Base-by-base conservation (phyloP, 2,797 vertebrate genomes). In the Sebastes hubbsi region DNA sequence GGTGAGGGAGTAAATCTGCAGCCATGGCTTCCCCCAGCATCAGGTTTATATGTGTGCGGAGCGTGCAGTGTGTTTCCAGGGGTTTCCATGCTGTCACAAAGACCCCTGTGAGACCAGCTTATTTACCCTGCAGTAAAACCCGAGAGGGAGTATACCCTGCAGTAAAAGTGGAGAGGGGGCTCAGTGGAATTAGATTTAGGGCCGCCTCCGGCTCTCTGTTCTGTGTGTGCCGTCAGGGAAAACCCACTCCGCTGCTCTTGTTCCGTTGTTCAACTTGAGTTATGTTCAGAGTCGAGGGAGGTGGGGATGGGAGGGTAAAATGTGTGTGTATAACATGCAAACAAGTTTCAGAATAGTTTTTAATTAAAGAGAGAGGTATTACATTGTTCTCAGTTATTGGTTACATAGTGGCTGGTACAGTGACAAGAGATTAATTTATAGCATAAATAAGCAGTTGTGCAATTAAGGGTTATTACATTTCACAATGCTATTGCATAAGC, bases 61-160 rank as follows among this genome's bases (percentile, higher is more conserved):
- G 89, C 54, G 74, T 89, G 88, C 77, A 80, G 54, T 83, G 89
- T 87, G 88, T 91, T 92, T 93, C 77, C 76, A 90, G 87, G 89
- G 88, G 84, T 94, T 94, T 96, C 94, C 94, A 94, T 95, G 91
- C 92, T 87, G 92, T 94, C 94, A 95, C 93, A 95, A 93, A 94
- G 94, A 88, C 88, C 91, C 87, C 91, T 93, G 89, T 95, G 93
- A 95, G 92, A 94, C 90, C 85, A 71, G 85, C 87, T 89, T 95
- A 92, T 96, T 96, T 96, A 95, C 91, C 91, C 90, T 92, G 93
- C 94, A 95, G 94, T 95, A 95, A 96, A 95, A 95, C 92, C 87
- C 78, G 88, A 95, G 92, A 92, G 90, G 92, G 91, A 95, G 91
- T 92, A 91, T 94, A 94, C 90, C 85, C 91, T 88, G 91, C 88